Conservation (phyloP, 2,113 vertebrate genomes). For the Saccopteryx leptura region DNA sequence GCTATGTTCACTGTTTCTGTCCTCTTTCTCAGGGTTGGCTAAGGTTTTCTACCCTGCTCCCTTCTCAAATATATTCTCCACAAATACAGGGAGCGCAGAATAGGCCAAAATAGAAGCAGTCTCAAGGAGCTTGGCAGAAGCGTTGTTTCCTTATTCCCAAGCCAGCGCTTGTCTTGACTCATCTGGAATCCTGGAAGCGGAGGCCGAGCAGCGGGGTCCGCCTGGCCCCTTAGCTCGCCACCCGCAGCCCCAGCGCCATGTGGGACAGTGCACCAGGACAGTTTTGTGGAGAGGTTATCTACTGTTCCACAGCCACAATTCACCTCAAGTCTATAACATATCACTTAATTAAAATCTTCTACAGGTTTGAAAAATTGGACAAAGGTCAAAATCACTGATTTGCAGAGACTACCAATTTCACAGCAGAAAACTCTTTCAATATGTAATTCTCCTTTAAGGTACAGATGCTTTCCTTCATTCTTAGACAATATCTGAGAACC, state of each 20-base stretch:
- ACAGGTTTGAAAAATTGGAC: conserved; percentile 39
- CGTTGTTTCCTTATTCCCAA: background rate
- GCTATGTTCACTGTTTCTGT: background rate
- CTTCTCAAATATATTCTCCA: background rate
- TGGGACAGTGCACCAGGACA: background rate
- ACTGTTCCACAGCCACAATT: background rate
- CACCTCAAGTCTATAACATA: background rate
- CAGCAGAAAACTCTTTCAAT: background rate
- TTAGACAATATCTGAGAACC: background rate
- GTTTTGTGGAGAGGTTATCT: background rate
- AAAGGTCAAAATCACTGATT: background rate
- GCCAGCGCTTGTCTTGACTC: background rate
- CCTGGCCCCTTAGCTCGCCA: background rate
- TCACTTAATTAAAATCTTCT: background rate
- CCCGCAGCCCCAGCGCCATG: background rate
- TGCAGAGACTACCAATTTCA: conserved; percentile 53
- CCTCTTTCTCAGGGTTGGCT: background rate
- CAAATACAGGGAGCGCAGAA: background rate
- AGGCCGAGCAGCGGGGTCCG: background rate
- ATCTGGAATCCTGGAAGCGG: background rate
- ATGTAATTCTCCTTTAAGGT: background rate
- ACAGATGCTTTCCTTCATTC: background rate
- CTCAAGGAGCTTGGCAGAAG: conserved; percentile 9
- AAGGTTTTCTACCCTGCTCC: background rate
- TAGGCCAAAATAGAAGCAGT: background rate